Evolutionary conservation across 2,888 invertebrate genomes (phyloP), one percentile per base, ranked within the genome.

Genomic region (Tridacna gigas): DNA sequence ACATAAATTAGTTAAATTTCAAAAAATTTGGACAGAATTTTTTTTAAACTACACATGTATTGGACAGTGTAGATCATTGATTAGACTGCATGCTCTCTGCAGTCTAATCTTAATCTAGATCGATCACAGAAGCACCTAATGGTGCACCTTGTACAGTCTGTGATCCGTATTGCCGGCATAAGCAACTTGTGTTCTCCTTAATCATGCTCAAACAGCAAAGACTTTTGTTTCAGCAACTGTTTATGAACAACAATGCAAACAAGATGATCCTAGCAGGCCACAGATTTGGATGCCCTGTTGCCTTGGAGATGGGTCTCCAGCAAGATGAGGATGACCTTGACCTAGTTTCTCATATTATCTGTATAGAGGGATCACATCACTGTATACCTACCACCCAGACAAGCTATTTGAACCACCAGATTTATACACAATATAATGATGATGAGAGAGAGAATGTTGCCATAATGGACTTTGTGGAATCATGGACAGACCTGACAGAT

Each of bases 231-330:
- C 90, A 96, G 94, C 96, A 97, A 95, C 96, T 99, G 92, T 97
- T 96, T 93, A 96, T 96, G 77, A 95, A 97, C 71, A 98, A 98
- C 95, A 96, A 97, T 13, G 95, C 96, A 82, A 97, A 98, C 86
- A 98, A 99, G 0, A 98, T 98, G 96, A 96, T 97, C 74, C 95
- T 99, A 88, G 96, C 97, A 67, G 99, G 99, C 0, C 99, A 99
- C 95, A 99, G 99, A 0, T 99, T 97, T 95, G 99, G 99, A 84
- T 98, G 98, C 67, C 97, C 97, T 89, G 97, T 99, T 60, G 98
- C 98, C 28, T 97, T 98, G 94, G 99, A 99, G 95, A 99, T 99
- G 97, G 98, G 98, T 45, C 95, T 97, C 48, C 97, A 97, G 94
- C 95, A 99, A 78, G 77, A 82, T 25, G 74, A 60, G 45, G 25